Evolutionary conservation across 2,113 vertebrate genomes (phyloP), one percentile per base, ranked within the genome.

Genomic region (Psittacus erithacus): DNA sequence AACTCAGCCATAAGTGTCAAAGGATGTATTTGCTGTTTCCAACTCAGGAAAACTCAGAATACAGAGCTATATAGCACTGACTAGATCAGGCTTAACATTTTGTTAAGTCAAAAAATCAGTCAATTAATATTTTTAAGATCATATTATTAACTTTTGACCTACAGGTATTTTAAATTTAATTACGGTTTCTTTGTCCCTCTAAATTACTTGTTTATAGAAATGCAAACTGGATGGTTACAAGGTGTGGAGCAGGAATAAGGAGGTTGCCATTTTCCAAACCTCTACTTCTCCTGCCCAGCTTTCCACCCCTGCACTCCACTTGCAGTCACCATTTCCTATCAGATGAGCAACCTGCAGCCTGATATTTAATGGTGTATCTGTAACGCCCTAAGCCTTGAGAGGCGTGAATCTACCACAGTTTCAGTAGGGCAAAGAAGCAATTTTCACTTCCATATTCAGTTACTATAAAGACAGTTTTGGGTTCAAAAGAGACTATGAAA

Each of bases 351-450:
- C 1, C 43, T 44, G 29, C 43, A 73, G 57, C 41, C 13, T 10
- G 1, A 0, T 22, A 39, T 50, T 74, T 39, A 53, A 52, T 9
- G 7, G 23, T 63, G 41, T 20, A 39, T 3, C 0, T 17, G 28
- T 16, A 70, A 53, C 13, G 7, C 33, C 55, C 28, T 49, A 49
- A 87, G 65, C 24, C 44, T 29, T 43, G 38, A 29, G 53, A 50
- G 55, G 46, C 1, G 1, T 39, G n/a, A 69, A 63, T 43, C 71
- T 78, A 68, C 27, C 17, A 22, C 10, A 25, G 70, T 19, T 83
- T 77, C 49, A 49, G 14, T 9, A 67, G n/a, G 27, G 25, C 53
- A 44, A 84, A 79, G 35, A 31, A 63, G 49, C 41, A 29, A 39
- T 20, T 94, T 86, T 53, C n/a, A 73, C 44, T 75, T 88, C 33